A percentile compares a stretch with the other conserved stretches of the same genome.
phyloP scores from a whole-genome alignment of 2,113 vertebrate genomes.

The Coptodon bakossiorum region DNA sequence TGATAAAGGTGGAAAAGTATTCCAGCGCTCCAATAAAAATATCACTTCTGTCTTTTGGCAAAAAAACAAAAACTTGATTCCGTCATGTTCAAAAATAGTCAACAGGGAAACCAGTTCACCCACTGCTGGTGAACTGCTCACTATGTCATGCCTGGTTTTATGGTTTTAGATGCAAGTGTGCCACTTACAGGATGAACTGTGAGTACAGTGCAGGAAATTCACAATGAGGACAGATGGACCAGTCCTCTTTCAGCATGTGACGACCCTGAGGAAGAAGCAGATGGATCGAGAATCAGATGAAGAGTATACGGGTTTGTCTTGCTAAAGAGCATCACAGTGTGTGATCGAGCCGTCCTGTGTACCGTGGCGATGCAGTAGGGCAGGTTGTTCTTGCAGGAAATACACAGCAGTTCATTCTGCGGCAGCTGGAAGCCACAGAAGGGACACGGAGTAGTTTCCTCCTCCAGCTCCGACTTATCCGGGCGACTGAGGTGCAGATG shows the following conservation, averaged over 20 bases:
- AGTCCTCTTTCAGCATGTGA: slow-evolving; percentile 91
- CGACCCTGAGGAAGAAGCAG: slow-evolving; percentile 74
- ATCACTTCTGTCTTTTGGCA: neutral
- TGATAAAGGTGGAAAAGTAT: neutral
- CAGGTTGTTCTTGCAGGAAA: slow-evolving; percentile 90
- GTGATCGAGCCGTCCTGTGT: neutral
- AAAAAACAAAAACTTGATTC: neutral
- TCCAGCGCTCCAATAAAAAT: neutral
- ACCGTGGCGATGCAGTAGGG: slow-evolving; percentile 95
- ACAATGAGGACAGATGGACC: slow-evolving; percentile 89
- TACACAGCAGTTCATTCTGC: slow-evolving; percentile 87
- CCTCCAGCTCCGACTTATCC: slow-evolving; percentile 82
- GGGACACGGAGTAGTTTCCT: slow-evolving; percentile 83
- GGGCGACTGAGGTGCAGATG: slow-evolving; percentile 70
- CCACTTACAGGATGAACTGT: slow-evolving; percentile 82
- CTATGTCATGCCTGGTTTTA: neutral
- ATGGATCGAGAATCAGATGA: neutral
- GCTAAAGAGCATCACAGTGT: neutral
- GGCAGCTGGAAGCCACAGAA: slow-evolving; percentile 86
- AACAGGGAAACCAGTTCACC: neutral
- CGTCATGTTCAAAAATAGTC: neutral
- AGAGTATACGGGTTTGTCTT: neutral
- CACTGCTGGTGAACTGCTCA: neutral
- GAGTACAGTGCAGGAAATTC: slow-evolving; percentile 89
- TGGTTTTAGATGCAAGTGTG: neutral